Conservation (phyloP, 1,140 invertebrate species). For the Papilio glaucus region DNA sequence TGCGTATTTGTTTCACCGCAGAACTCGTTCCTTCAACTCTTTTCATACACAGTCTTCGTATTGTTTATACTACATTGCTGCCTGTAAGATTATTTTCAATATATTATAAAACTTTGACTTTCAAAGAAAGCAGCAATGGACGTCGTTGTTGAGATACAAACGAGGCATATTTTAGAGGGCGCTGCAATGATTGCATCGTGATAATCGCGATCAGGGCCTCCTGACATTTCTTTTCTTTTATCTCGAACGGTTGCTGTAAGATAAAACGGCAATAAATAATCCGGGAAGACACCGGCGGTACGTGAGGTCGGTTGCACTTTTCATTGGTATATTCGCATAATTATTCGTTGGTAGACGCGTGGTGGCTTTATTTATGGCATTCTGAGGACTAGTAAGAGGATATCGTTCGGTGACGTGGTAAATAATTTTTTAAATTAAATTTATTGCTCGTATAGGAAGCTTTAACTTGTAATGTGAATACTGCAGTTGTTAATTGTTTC, state of each 20-base stretch:
- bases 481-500: neutral
- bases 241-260: slow-evolving; percentile 70
- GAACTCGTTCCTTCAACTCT: slow-evolving; percentile 37
- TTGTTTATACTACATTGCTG: slow-evolving; percentile 45
- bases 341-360: slow-evolving; percentile 61
- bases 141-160: neutral
- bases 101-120: neutral
- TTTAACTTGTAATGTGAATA: slow-evolving; percentile 21
- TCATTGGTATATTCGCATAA: slow-evolving; percentile 74
- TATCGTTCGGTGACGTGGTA: slow-evolving; percentile 63
- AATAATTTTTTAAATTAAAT: slow-evolving; percentile 60
- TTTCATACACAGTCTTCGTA: neutral
- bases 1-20: slow-evolving; percentile 69
- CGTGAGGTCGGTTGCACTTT: slow-evolving; percentile 69
- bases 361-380: slow-evolving; percentile 63
- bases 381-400: slow-evolving; percentile 56
- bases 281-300: slow-evolving; percentile 60
- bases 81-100: neutral
- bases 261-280: slow-evolving; percentile 81
- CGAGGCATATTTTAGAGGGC: slow-evolving; percentile 36
- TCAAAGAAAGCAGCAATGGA: slow-evolving; percentile 39
- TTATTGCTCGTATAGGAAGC: slow-evolving; percentile 33
- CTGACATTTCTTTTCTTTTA: slow-evolving; percentile 81
- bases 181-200: slow-evolving; percentile 70
- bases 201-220: slow-evolving; percentile 75